Percentiles rank a stretch among this genome's conserved stretches.
phyloP scores from a whole-genome alignment of 1,140 invertebrate genomes.

The Goniozus legneri region DNA sequence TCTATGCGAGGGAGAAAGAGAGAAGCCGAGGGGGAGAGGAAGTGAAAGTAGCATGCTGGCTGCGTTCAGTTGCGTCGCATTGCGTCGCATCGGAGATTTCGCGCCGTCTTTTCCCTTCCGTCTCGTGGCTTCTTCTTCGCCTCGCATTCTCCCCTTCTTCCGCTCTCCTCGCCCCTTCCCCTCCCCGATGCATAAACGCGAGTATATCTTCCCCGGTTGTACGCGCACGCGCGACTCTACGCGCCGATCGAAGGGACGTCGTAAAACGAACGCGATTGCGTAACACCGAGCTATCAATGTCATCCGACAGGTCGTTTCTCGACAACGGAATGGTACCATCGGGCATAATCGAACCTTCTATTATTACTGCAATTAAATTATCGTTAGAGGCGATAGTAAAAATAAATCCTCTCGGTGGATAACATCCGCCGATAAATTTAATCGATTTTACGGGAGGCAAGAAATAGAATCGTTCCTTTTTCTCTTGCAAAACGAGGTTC shows the following conservation, averaged over 20 bases:
- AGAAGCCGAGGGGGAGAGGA: constrained; percentile 42
- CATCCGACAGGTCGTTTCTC: too few relatives aligned
- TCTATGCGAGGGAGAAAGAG: constrained; percentile 41
- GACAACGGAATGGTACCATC: too few relatives aligned
- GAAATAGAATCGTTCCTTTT: too few relatives aligned
- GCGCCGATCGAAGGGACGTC: neutral
- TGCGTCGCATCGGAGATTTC: constrained; percentile 42
- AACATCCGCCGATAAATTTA: too few relatives aligned
- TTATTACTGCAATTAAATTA: too few relatives aligned
- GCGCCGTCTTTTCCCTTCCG: constrained; percentile 26
- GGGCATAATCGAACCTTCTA: too few relatives aligned
- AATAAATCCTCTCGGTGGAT: too few relatives aligned
- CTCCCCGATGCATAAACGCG: neutral
- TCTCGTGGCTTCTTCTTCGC: constrained; percentile 12
- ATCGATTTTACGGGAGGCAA: too few relatives aligned
- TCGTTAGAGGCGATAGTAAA: too few relatives aligned
- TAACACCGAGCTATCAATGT: too few relatives aligned
- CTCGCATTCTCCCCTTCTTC: constrained; percentile 5
- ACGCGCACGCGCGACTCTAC: constrained; percentile 9
- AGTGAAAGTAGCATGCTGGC: constrained; percentile 50
- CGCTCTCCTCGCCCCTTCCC: neutral
- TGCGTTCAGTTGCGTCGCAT: constrained; percentile 36
- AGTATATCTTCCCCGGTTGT: constrained; percentile 10
- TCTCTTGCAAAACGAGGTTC: too few relatives aligned
- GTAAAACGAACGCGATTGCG: too few relatives aligned